Evolutionary conservation across 2,888 invertebrate genomes (phyloP).

Genomic region (Cinara cedri): DNA sequence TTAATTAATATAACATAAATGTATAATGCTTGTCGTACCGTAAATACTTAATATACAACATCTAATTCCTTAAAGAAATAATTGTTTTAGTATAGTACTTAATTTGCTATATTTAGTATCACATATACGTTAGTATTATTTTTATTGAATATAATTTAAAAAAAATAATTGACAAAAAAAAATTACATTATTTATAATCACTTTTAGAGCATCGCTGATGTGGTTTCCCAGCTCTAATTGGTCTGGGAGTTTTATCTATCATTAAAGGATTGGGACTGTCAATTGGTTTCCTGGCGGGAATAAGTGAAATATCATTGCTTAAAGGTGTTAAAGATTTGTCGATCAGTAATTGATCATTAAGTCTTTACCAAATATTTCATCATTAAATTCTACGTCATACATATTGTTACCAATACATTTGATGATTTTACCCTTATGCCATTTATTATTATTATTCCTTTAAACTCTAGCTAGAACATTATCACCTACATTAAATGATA

Average conservation of each 20-base stretch:
- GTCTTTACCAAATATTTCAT: no score
- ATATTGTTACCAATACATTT: no score
- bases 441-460: neutral
- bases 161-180: no score
- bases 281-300: neutral
- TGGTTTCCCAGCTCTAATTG: neutral
- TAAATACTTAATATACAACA: neutral
- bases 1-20: no score
- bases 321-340: neutral
- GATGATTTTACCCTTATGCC: neutral
- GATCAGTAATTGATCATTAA: neutral
- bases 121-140: neutral
- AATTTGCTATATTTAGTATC: neutral
- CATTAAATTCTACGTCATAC: neutral
- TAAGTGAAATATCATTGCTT: neutral
- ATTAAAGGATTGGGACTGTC: neutral
- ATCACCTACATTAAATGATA: slow-evolving; percentile 1
- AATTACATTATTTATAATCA: neutral
- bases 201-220: neutral
- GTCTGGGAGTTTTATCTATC: neutral
- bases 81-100: neutral
- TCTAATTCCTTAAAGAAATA: neutral
- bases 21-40: no score
- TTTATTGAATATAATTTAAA: neutral
- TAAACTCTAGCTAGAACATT: neutral